phyloP scores from a whole-genome alignment of 2,888 invertebrate species.

The Conus canariensis region DNA sequence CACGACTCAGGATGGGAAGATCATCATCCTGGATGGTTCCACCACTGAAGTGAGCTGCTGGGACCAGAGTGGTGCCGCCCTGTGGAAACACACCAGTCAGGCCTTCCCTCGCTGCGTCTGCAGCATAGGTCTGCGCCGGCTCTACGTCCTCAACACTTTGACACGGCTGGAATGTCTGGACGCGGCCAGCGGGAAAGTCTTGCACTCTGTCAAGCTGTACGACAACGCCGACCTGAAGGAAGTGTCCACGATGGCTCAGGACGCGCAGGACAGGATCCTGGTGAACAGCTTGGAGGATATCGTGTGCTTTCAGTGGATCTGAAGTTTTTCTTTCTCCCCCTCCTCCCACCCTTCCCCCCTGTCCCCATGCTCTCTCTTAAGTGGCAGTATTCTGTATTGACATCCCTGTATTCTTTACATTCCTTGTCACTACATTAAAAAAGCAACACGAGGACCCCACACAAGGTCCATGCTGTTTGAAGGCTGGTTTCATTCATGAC shows the following conservation, averaged over 20 bases:
- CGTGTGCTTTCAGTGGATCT: slow-evolving; percentile 39
- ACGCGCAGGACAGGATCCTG: slow-evolving; percentile 31
- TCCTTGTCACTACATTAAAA: not conserved
- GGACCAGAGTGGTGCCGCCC: slow-evolving; percentile 22
- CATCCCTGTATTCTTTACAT: not conserved
- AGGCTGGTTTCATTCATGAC: no score
- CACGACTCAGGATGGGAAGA: slow-evolving; percentile 39
- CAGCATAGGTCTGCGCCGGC: slow-evolving; percentile 32
- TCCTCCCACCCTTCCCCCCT: no score
- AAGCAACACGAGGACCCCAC: not conserved
- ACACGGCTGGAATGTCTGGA: slow-evolving; percentile 35
- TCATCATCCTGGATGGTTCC: slow-evolving; percentile 31
- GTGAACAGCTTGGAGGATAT: slow-evolving; percentile 36
- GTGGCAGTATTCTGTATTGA: not conserved
- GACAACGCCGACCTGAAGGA: slow-evolving; percentile 18
- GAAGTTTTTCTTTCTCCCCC: not conserved
- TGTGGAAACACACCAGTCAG: slow-evolving; percentile 29
- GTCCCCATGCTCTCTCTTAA: no score
- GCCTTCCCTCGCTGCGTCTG: slow-evolving; percentile 38
- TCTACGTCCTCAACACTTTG: slow-evolving; percentile 24
- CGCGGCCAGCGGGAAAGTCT: slow-evolving; percentile 26
- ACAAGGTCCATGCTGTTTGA: no score
- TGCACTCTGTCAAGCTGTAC: slow-evolving; percentile 35
- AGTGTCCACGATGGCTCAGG: slow-evolving; percentile 39
- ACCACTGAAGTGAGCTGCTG: slow-evolving; percentile 37